A percentile compares a stretch with the other conserved stretches of the same genome.
These are phyloP conservation scores for Phengaris arion DNA, from an alignment of 2,888 invertebrate species.

Conservation along the genomic window DNA sequence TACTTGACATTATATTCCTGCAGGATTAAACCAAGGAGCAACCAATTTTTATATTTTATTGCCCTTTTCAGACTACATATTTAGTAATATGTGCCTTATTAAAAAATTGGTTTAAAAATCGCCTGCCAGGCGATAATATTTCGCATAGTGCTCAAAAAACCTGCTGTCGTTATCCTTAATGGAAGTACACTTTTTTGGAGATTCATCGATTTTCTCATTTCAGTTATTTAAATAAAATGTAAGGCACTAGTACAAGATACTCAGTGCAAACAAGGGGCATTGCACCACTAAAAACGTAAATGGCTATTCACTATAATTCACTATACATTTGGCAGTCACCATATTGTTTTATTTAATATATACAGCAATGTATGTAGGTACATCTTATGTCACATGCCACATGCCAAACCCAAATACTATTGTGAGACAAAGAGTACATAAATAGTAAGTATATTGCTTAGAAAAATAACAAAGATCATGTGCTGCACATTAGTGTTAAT, in stretches of 20 bases:
- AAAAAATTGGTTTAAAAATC: too few relatives aligned
- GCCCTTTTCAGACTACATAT: too few relatives aligned
- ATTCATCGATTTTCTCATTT: too few relatives aligned
- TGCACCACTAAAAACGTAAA: slow-evolving; percentile 1
- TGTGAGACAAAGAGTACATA: not conserved
- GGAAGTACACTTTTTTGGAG: too few relatives aligned
- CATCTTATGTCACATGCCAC: slow-evolving; percentile 2
- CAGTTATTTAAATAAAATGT: not conserved
- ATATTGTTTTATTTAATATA: not conserved
- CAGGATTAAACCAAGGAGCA: too few relatives aligned
- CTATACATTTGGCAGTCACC: not conserved
- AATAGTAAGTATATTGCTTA: not conserved
- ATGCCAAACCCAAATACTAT: slow-evolving; percentile 30
- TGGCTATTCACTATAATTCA: not conserved
- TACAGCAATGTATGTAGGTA: not conserved
- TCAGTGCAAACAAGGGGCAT: not conserved
- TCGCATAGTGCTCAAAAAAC: too few relatives aligned
- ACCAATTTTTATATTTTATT: too few relatives aligned
- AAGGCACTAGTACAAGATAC: not conserved
- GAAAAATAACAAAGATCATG: not conserved
- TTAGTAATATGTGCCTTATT: too few relatives aligned
- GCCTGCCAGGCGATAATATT: too few relatives aligned
- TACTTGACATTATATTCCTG: too few relatives aligned
- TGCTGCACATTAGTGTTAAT: not conserved
- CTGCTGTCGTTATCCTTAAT: too few relatives aligned